Percentiles rank a stretch among this genome's conserved stretches.
phyloP scores from a whole-genome alignment of 2,113 vertebrate genomes.

The Lagenorhynchus albirostris region DNA sequence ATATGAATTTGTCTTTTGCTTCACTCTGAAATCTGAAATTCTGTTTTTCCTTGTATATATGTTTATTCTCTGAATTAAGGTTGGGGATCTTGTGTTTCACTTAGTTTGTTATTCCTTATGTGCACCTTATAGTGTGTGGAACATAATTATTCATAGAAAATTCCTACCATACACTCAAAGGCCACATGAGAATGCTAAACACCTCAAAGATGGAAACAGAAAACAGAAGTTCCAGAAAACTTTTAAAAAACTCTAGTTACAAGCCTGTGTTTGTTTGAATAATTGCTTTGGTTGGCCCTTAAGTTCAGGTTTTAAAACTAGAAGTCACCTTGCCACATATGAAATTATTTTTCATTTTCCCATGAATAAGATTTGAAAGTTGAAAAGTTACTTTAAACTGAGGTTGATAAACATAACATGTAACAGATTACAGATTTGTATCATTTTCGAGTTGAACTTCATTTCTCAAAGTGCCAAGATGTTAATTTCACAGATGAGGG shows the following conservation, averaged over 20 bases:
- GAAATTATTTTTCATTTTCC: neutral
- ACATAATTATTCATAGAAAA: neutral
- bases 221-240: neutral
- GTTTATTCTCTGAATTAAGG: neutral
- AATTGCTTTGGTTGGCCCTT: neutral
- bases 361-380: neutral
- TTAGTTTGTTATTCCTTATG: neutral
- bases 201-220: neutral
- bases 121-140: neutral
- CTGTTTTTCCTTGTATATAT: neutral
- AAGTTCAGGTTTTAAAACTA: neutral
- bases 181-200: neutral
- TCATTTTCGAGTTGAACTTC: neutral
- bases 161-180: neutral
- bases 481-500: neutral
- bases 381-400: slow-evolving; percentile 23
- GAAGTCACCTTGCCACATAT: neutral
- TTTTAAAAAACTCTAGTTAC: neutral
- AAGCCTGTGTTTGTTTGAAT: neutral
- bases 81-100: neutral
- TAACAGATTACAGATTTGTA: neutral
- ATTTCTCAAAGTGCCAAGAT: neutral
- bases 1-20: neutral
- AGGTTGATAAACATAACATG: neutral
- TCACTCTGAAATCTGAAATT: neutral